Percentiles rank a stretch among this genome's conserved stretches.
phyloP scores from a whole-genome alignment of 2,888 invertebrate species.

The Gari tellinella region DNA sequence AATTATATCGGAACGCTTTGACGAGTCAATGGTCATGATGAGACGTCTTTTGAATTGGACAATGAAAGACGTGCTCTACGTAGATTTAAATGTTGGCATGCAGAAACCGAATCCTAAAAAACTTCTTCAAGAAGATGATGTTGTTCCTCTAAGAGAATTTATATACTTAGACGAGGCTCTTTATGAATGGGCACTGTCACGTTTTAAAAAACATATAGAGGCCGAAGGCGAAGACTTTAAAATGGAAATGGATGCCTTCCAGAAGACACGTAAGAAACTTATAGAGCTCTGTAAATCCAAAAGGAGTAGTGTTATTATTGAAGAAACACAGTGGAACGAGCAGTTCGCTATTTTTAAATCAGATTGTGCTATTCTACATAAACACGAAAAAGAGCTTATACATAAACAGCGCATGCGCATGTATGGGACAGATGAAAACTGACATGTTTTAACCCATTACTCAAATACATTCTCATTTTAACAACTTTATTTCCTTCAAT shows the following conservation, averaged over 20 bases:
- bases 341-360: slow-evolving; percentile 26
- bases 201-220: slow-evolving; percentile 32
- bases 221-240: slow-evolving; percentile 38
- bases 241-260: slow-evolving; percentile 35
- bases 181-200: slow-evolving; percentile 41
- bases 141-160: slow-evolving; percentile 22
- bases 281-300: slow-evolving; percentile 26
- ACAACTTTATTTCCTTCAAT: too few relatives aligned
- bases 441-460: too few relatives aligned
- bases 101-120: slow-evolving; percentile 35
- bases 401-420: slow-evolving; percentile 39
- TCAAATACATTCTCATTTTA: too few relatives aligned
- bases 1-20: slow-evolving; percentile 62
- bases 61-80: slow-evolving; percentile 56
- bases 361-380: slow-evolving; percentile 42
- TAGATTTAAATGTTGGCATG: slow-evolving; percentile 33
- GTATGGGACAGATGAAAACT: slow-evolving; percentile 47
- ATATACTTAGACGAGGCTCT: slow-evolving; percentile 44
- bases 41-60: slow-evolving; percentile 58
- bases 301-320: slow-evolving; percentile 1
- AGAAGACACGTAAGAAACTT: slow-evolving; percentile 18
- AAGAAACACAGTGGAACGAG: slow-evolving; percentile 21
- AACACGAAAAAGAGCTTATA: slow-evolving; percentile 46
- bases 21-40: slow-evolving; percentile 65
- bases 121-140: slow-evolving; percentile 28